phyloP scores from a whole-genome alignment of 2,888 invertebrate genomes.

The Drosophila ezoana region DNA sequence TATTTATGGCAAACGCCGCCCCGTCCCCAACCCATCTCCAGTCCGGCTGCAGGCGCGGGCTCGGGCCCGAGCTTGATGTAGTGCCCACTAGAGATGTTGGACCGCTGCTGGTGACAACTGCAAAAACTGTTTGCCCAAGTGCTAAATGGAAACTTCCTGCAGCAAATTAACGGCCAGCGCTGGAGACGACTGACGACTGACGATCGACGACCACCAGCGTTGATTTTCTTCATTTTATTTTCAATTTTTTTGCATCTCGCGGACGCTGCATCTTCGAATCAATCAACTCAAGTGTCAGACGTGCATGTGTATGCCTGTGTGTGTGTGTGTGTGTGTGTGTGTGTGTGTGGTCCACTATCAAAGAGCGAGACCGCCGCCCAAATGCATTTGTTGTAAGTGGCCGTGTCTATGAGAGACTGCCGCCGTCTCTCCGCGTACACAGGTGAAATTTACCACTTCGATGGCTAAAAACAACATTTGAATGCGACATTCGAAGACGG shows the following conservation, averaged over 20 bases:
- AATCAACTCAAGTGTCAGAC: constrained; percentile 76
- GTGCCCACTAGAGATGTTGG: constrained; percentile 59
- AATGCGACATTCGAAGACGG: constrained; percentile 75
- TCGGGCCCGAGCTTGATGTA: constrained; percentile 50
- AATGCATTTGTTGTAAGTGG: constrained; percentile 79
- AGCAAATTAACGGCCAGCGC: constrained; percentile 69
- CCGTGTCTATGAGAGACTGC: constrained; percentile 64
- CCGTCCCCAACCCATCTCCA: neutral
- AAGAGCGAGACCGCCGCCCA: constrained; percentile 69
- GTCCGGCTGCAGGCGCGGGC: neutral
- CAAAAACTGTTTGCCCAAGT: constrained; percentile 77
- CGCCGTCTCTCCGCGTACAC: constrained; percentile 62
- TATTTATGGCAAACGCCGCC: constrained; percentile 67
- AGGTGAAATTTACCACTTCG: constrained; percentile 80
- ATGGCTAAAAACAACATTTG: constrained; percentile 78
- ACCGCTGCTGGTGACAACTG: constrained; percentile 71
- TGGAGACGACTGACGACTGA: constrained; percentile 4
- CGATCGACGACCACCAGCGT: constrained; percentile 64
- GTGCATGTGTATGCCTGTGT: neutral
- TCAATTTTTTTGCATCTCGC: constrained; percentile 68
- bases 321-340: constrained; percentile 12
- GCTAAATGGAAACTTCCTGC: constrained; percentile 79
- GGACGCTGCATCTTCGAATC: constrained; percentile 68
- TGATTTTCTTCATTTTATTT: constrained; percentile 41
- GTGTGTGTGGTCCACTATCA: constrained; percentile 77